Evolutionary conservation across 64 coral and sea anemone genomes (phyloP).

Genomic region (Porites lutea): DNA sequence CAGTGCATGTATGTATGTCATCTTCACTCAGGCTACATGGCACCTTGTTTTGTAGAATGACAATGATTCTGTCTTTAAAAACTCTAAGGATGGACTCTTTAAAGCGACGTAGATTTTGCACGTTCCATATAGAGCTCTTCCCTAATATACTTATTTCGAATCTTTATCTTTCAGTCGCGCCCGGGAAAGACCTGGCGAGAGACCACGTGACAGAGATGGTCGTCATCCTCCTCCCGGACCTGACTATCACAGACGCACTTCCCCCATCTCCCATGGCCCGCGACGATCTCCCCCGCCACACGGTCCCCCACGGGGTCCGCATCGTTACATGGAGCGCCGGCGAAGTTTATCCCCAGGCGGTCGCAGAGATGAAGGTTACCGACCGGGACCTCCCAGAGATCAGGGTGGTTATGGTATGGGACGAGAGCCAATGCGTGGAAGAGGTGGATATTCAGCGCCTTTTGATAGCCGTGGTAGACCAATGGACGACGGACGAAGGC

Average conservation of each 20-base stretch:
- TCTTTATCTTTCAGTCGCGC: conserved; percentile 39
- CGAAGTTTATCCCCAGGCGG: conserved; percentile 40
- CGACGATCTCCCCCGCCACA: conserved; percentile 41
- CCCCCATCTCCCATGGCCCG: conserved; percentile 35
- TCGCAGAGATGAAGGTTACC: conserved; percentile 56
- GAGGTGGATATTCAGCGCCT: conserved; percentile 55
- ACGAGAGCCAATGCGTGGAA: conserved; percentile 31
- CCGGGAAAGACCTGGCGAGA: conserved; percentile 64
- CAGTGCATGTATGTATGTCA: too few species aligned
- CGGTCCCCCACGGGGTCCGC: conserved; percentile 53
- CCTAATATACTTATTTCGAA: too few species aligned
- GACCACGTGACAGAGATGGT: conserved; percentile 43
- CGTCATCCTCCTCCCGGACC: conserved; percentile 25
- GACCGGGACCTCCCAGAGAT: conserved; percentile 43
- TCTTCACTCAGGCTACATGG: too few species aligned
- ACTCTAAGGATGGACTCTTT: too few species aligned
- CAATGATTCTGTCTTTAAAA: too few species aligned
- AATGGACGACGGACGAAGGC: conserved; percentile 39
- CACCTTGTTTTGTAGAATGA: too few species aligned
- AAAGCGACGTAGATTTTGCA: too few species aligned
- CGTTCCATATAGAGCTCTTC: too few species aligned
- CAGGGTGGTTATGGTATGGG: conserved; percentile 39
- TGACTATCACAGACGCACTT: conserved; percentile 57
- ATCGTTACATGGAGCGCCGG: conserved; percentile 62
- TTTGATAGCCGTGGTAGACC: conserved; percentile 57